Evolutionary conservation across 2,888 invertebrate genomes (phyloP).

Genomic region (Agonopterix subpropinquella): DNA sequence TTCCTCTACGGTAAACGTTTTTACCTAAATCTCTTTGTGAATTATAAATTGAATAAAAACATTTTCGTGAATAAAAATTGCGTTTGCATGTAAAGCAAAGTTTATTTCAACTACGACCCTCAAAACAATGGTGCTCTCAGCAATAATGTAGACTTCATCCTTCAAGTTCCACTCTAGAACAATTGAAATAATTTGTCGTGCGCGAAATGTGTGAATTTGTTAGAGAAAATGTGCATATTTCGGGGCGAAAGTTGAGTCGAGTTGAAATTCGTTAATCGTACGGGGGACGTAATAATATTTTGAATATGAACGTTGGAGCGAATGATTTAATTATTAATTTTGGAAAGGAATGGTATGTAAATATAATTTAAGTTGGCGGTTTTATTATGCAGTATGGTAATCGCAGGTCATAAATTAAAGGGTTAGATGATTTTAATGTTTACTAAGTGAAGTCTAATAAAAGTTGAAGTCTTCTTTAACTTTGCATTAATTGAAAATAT

Average conservation of each 20-base stretch:
- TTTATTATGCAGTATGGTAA: neutral
- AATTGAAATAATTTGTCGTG: slow-evolving; percentile 21
- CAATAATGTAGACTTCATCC: slow-evolving; percentile 11
- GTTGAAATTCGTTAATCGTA: slow-evolving; percentile 13
- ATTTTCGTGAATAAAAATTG: no score
- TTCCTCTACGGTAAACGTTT: no score
- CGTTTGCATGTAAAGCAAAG: neutral
- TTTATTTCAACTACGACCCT: neutral
- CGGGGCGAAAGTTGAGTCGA: slow-evolving; percentile 14
- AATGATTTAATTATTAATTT: slow-evolving; percentile 12
- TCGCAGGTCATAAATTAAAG: neutral
- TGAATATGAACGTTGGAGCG: slow-evolving; percentile 5
- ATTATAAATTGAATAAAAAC: no score
- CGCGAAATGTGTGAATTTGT: slow-evolving; percentile 20
- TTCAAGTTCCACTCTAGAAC: slow-evolving; percentile 18
- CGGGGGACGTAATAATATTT: slow-evolving; percentile 15
- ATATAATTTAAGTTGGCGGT: neutral
- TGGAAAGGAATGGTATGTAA: slow-evolving; percentile 4
- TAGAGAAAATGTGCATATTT: slow-evolving; percentile 20
- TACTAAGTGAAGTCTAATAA: no score
- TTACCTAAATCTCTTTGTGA: no score
- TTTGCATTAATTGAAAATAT: no score
- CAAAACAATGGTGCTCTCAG: slow-evolving; percentile 1
- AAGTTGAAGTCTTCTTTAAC: no score
- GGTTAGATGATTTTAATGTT: no score